Evolutionary conservation across 2,888 invertebrate species (phyloP).

Genomic region (Ormia ochracea): DNA sequence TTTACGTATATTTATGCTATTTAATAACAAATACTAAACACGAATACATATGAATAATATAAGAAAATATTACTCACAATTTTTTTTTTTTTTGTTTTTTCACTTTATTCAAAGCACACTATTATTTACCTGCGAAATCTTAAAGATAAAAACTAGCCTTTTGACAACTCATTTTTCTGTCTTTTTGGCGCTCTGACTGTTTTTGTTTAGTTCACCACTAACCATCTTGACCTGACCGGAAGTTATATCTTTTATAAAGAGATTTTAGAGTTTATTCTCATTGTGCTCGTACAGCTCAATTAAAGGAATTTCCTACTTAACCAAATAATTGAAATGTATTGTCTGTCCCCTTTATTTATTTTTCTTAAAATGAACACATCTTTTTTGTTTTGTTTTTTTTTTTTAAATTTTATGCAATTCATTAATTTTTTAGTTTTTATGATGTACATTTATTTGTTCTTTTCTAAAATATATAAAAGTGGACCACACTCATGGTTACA

Average conservation of each 20-base stretch:
- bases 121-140: constrained; percentile 49
- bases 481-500: constrained; percentile 42
- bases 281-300: constrained; percentile 8
- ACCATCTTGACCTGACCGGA: constrained; percentile 51
- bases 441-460: background rate
- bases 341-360: constrained; percentile 19
- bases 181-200: constrained; percentile 13
- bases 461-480: background rate
- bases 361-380: background rate
- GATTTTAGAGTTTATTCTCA: background rate
- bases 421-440: constrained; percentile 8
- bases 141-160: constrained; percentile 42
- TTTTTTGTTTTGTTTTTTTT: constrained; percentile 1
- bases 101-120: background rate
- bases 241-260: constrained; percentile 38
- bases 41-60: constrained; percentile 17
- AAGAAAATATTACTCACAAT: constrained; percentile 44
- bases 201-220: constrained; percentile 4
- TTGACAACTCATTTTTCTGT: constrained; percentile 59
- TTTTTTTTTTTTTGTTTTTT: too few relatives aligned
- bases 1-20: constrained; percentile 37
- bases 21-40: constrained; percentile 28
- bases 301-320: constrained; percentile 56
- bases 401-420: constrained; percentile 55
- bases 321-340: constrained; percentile 48